Evolutionary conservation across 2,797 vertebrate genomes (phyloP), one percentile per base, ranked within the genome.

Genomic region (Leptoclinus maculatus): DNA sequence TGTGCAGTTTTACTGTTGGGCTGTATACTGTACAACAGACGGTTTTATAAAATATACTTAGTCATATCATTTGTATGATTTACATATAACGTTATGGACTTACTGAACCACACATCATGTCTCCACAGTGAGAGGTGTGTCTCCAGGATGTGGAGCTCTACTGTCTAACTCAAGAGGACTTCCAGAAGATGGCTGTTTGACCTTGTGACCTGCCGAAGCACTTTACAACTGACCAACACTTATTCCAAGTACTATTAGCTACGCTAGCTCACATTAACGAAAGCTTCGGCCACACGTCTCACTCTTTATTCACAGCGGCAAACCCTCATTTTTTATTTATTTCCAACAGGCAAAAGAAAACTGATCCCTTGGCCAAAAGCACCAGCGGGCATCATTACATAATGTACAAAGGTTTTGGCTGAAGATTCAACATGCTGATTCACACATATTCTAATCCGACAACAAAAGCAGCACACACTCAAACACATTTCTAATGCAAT

Each of bases 261-360:
- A 66, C 41, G 32, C n/a, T 4, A 21, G 5, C 13, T 11, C 56
- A 21, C 45, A 39, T 27, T 57, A 66, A 68, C 5, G 54, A 57
- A 73, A 63, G 39, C 39, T 54, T 5, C 25, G 39, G 51, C 19
- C 69, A 12, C 54, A 54, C 0, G 3, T 43, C 60, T 65, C 16
- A 29, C 79, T 56, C 32, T 80, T 41, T 23, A 83, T 83, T 85
- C 65, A 82, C 69, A 63, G 41, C 56, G 43, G 57, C 39, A 60
- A 75, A 62, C 13, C 29, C 68, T 73, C 25, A 79, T 80, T 73
- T 84, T 79, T 77, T 7, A 85, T 89, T 88, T 39, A 85, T 82
- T 56, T 74, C 51, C 29, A 67, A 65, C 53, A 78, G 39, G 43
- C 58, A 1, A 53, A 59, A 66, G 68, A 66, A 78, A 82, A 77